These are phyloP conservation scores for Sebastes matsubarae DNA, from an alignment of 2,797 vertebrate genomes.

Conservation along the genomic window DNA sequence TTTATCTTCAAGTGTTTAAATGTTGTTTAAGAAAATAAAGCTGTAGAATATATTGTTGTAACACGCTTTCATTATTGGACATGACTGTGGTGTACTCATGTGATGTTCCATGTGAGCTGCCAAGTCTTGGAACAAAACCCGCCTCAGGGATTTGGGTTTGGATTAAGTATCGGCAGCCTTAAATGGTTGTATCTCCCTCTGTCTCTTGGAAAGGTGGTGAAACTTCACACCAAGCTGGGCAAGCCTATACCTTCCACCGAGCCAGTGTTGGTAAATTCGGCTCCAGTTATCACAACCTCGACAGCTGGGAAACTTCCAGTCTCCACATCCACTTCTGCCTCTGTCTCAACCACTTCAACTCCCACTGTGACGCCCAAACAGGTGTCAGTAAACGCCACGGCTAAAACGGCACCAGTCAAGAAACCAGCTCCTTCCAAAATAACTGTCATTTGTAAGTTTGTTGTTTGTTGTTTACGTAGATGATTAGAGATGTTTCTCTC, in stretches of 20 bases:
- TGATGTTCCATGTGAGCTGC: constrained; percentile 37
- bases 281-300: constrained; percentile 68
- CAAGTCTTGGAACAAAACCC: constrained; percentile 29
- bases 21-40: constrained; percentile 2
- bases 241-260: constrained; percentile 88
- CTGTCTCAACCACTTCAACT: constrained; percentile 34
- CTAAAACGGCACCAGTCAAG: constrained; percentile 58
- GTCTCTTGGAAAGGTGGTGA: constrained; percentile 83
- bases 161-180: constrained; percentile 38
- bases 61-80: background rate
- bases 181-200: constrained; percentile 21
- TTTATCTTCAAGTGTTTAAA: background rate
- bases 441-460: constrained; percentile 74
- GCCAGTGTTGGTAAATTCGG: constrained; percentile 79
- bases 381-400: background rate
- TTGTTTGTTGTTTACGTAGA: background rate
- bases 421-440: constrained; percentile 74
- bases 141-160: constrained; percentile 23
- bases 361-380: constrained; percentile 52
- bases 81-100: background rate
- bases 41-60: background rate
- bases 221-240: constrained; percentile 88
- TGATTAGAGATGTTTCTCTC: background rate
- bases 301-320: constrained; percentile 68
- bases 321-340: constrained; percentile 24